These are phyloP conservation scores for Cygnus buccinator DNA, from an alignment of 2,113 vertebrate species.

Conservation along the genomic window DNA sequence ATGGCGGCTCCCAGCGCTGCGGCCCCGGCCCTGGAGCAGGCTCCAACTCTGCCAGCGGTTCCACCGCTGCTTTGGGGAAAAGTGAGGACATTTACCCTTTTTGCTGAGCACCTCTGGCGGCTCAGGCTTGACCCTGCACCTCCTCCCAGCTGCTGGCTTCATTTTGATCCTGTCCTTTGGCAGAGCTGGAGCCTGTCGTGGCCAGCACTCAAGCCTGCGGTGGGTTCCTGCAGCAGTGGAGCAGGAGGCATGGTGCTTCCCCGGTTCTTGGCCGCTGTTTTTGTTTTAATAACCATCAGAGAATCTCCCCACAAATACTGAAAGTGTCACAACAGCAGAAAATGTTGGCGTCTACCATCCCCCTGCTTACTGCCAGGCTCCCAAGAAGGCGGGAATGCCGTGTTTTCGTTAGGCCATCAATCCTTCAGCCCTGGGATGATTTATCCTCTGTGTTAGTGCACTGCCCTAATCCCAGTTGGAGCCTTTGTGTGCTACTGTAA, in stretches of 20 bases:
- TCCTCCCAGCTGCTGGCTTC: not conserved
- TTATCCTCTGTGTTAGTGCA: not conserved
- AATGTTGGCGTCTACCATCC: not conserved
- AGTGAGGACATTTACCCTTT: not conserved
- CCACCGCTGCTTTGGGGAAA: no score
- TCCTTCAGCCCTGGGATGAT: conserved; percentile 23
- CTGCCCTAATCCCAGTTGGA: not conserved
- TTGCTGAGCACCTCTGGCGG: not conserved
- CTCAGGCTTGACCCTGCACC: accelerated
- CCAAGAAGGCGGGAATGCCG: not conserved
- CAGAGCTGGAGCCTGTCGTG: not conserved
- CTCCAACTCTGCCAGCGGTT: not conserved
- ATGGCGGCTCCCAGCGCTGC: not conserved
- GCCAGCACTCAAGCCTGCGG: not conserved
- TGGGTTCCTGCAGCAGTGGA: not conserved
- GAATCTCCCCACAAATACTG: not conserved
- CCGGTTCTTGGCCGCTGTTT: not conserved
- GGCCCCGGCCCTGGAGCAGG: no score
- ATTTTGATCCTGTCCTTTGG: accelerated
- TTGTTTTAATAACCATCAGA: not conserved
- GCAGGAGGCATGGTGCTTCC: accelerated
- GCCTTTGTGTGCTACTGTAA: not conserved
- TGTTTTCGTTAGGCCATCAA: not conserved
- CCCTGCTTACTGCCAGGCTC: not conserved
- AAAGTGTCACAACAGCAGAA: not conserved